Evolutionary conservation across 2,113 vertebrate species (phyloP).

Genomic region (Pelodiscus sinensis): DNA sequence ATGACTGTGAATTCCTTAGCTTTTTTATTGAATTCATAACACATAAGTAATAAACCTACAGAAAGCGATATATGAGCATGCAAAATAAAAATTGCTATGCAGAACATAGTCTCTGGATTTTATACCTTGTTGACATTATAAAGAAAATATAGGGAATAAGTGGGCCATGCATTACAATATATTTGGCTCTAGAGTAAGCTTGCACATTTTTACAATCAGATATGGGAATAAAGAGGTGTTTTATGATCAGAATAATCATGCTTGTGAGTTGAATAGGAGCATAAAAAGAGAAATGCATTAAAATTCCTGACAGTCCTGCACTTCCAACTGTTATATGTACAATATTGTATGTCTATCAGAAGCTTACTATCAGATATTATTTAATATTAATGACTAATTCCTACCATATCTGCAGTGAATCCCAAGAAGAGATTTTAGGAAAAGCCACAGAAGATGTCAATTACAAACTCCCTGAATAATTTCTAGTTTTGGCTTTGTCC

Average conservation of each 20-base stretch:
- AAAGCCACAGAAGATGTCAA: background rate
- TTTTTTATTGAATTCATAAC: background rate
- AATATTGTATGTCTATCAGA: background rate
- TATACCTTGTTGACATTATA: background rate
- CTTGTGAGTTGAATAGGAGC: background rate
- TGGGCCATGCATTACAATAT: background rate
- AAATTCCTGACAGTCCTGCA: background rate
- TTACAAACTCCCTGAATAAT: background rate
- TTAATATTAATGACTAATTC: background rate
- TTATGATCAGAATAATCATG: background rate
- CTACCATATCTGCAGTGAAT: background rate
- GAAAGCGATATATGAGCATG: background rate
- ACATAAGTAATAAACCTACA: background rate
- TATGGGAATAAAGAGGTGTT: background rate
- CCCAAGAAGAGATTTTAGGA: background rate
- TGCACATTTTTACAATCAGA: background rate
- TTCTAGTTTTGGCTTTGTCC: background rate
- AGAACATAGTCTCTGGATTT: background rate
- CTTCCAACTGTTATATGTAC: background rate
- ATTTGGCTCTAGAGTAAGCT: background rate
- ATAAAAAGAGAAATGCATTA: background rate
- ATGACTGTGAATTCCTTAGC: background rate
- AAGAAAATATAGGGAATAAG: background rate
- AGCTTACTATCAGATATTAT: background rate
- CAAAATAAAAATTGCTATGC: background rate